These are phyloP conservation scores for Eumeta japonica DNA, from an alignment of 1,140 invertebrate genomes.

Conservation along the genomic window DNA sequence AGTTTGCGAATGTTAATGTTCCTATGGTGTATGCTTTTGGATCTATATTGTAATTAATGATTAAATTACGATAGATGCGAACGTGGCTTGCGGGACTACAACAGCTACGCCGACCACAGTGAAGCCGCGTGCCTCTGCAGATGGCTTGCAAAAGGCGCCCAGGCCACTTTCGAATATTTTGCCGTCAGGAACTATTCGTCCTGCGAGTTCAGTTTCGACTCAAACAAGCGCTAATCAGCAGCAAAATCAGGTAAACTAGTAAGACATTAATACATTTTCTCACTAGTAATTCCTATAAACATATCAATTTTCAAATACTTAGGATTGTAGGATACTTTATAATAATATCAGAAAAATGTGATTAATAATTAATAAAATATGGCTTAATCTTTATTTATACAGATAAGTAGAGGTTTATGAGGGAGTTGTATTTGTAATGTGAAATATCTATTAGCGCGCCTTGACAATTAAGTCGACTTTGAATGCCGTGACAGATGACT, in stretches of 20 bases:
- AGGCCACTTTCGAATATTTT: slow-evolving; percentile 67
- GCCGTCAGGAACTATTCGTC: slow-evolving; percentile 68
- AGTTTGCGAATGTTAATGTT: too few relatives aligned
- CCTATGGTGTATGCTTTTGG: too few relatives aligned
- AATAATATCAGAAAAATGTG: background rate
- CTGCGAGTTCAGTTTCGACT: slow-evolving; percentile 72
- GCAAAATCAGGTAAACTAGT: slow-evolving; percentile 57
- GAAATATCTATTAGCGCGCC: too few relatives aligned
- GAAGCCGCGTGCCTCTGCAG: slow-evolving; percentile 36
- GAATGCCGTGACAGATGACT: too few relatives aligned
- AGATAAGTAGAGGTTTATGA: too few relatives aligned
- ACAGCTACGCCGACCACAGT: slow-evolving; percentile 18
- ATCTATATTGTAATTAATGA: too few relatives aligned
- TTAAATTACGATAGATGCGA: slow-evolving; percentile 32
- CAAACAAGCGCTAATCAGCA: slow-evolving; percentile 67
- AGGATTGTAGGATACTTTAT: background rate
- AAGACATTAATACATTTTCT: too few relatives aligned
- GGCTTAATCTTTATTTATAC: too few relatives aligned
- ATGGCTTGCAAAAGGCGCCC: slow-evolving; percentile 58
- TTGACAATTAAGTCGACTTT: too few relatives aligned
- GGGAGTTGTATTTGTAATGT: too few relatives aligned
- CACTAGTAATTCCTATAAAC: background rate
- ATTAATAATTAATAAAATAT: too few relatives aligned
- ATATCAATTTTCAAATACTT: background rate
- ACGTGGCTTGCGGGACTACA: slow-evolving; percentile 33